Evolutionary conservation across 1,140 invertebrate species (phyloP).

Genomic region (Helicorthomorpha holstii): DNA sequence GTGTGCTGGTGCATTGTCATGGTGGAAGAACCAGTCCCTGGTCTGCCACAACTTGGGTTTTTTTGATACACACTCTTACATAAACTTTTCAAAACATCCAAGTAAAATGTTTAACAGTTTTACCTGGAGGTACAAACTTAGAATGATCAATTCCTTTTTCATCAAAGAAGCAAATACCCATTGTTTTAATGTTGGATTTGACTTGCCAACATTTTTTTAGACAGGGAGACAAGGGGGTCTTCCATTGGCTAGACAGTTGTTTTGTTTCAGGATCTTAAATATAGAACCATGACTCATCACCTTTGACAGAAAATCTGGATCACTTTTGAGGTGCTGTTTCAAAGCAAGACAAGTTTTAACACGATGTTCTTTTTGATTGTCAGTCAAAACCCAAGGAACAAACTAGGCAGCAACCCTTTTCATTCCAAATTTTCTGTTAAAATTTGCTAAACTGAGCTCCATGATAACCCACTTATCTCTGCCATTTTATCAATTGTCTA

Average conservation of each 20-base stretch:
- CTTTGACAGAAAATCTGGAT: conserved; percentile 8
- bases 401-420: too few relatives aligned
- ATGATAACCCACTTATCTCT: not conserved
- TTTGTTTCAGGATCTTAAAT: conserved; percentile 17
- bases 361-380: not conserved
- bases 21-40: conserved; percentile 5
- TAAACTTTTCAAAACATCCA: conserved; percentile 1
- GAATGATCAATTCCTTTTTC: conserved; percentile 16
- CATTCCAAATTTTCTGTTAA: not conserved
- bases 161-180: conserved; percentile 21
- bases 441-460: not conserved
- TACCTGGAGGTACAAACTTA: conserved; percentile 17
- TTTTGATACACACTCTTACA: not conserved
- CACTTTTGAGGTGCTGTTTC: conserved; percentile 1
- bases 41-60: not conserved
- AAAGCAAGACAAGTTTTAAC: not conserved
- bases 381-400: not conserved
- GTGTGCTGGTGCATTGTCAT: conserved; percentile 9
- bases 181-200: conserved; percentile 18
- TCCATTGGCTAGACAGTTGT: conserved; percentile 15
- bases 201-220: conserved; percentile 16
- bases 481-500: not conserved
- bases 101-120: conserved; percentile 14
- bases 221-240: conserved; percentile 8
- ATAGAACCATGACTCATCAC: conserved; percentile 15